These are phyloP conservation scores for Sinonovacula constricta DNA, from an alignment of 1,140 invertebrate species.

Conservation along the genomic window DNA sequence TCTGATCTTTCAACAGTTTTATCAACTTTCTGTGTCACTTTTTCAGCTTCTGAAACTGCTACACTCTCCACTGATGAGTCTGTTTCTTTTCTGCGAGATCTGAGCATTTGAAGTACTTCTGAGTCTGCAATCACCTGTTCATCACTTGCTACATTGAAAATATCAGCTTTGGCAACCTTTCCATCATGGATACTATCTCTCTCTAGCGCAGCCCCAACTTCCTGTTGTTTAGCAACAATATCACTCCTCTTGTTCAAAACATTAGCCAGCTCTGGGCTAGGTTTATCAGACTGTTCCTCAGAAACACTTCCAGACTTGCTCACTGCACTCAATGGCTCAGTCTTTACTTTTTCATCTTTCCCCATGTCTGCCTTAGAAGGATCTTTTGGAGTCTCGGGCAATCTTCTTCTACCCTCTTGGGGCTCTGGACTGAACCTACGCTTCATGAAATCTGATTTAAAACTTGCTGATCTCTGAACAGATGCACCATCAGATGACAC, in stretches of 20 bases:
- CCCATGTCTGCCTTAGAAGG: no score
- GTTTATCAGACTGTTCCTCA: conserved; percentile 50
- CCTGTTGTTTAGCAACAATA: conserved; percentile 58
- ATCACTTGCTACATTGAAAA: conserved; percentile 36
- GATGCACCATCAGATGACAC: conserved; percentile 20
- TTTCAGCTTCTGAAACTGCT: conserved; percentile 29
- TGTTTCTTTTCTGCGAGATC: conserved; percentile 54
- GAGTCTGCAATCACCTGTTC: conserved; percentile 57
- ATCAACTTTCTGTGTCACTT: no score
- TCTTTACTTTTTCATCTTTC: no score
- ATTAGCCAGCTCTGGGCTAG: conserved; percentile 56
- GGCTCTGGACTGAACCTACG: conserved; percentile 54
- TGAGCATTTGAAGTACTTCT: conserved; percentile 55
- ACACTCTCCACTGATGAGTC: conserved; percentile 34
- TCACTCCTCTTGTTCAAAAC: conserved; percentile 56
- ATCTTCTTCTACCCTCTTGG: conserved; percentile 22
- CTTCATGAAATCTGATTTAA: conserved; percentile 62
- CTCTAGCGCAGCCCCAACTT: conserved; percentile 51
- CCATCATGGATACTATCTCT: conserved; percentile 54
- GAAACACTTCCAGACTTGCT: no score
- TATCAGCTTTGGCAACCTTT: conserved; percentile 54
- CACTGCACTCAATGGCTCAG: no score
- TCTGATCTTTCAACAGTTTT: conserved; percentile 21
- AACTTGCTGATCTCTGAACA: conserved; percentile 61
- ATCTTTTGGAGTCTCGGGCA: conserved; percentile 38